Evolutionary conservation across 2,113 vertebrate species (phyloP).

Genomic region (Ivindomyrus marchei): DNA sequence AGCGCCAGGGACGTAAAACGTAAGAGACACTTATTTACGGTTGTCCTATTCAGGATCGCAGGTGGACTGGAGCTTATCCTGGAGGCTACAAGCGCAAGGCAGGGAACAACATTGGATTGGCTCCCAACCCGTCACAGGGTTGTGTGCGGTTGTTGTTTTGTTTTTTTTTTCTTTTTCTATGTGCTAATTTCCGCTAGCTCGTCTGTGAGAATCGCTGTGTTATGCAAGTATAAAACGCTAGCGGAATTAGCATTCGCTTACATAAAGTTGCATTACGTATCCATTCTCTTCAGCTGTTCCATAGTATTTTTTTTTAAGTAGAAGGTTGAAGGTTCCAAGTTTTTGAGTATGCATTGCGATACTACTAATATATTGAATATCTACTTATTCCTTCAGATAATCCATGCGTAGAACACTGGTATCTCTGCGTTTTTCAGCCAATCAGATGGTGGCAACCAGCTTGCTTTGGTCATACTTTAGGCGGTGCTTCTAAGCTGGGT

Average conservation of each 20-base stretch:
- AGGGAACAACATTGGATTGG: neutral
- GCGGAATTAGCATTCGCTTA: neutral
- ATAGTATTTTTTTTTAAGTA: neutral
- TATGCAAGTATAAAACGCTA: neutral
- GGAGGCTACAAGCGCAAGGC: neutral
- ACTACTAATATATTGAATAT: neutral
- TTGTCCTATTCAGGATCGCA: neutral
- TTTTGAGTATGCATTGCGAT: neutral
- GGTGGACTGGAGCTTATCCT: neutral
- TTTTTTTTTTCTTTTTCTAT: neutral
- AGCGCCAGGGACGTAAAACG: neutral
- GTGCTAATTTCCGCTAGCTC: neutral
- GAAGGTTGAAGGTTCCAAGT: neutral
- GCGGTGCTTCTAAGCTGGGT: neutral
- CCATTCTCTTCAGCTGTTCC: neutral
- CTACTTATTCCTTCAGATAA: neutral
- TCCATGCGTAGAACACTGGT: neutral
- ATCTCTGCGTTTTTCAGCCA: neutral
- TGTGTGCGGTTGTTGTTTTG: neutral
- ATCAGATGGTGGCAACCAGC: neutral
- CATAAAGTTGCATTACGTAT: neutral
- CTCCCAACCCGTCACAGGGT: neutral
- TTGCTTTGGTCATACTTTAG: neutral
- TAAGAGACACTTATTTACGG: neutral
- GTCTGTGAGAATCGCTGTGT: neutral